Evolutionary conservation across 2,113 vertebrate genomes (phyloP).

Genomic region (Cepphus grylle): DNA sequence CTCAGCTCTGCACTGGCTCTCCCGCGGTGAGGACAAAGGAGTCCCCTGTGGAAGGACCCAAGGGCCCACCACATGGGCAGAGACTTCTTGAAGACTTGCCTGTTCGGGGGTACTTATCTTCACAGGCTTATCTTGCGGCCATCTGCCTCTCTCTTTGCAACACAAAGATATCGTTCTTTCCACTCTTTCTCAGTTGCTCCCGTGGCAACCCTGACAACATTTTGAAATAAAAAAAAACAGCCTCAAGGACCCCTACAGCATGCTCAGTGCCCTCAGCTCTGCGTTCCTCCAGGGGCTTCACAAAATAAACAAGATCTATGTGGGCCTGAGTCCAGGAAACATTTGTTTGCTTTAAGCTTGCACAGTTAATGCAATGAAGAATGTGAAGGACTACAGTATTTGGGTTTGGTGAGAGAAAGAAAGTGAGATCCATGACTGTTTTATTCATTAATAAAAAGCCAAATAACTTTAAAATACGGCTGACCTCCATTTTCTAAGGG

Average conservation of each 20-base stretch:
- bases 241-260: neutral
- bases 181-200: neutral
- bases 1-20: neutral
- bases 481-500: neutral
- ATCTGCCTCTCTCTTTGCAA: neutral
- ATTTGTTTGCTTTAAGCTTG: neutral
- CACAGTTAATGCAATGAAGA: neutral
- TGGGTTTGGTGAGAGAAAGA: neutral
- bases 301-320: neutral
- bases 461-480: neutral
- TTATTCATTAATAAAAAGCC: neutral
- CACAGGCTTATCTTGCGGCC: fast-evolving
- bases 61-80: neutral
- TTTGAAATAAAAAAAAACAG: neutral
- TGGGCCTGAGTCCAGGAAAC: neutral
- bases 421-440: neutral
- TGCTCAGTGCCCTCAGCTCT: neutral
- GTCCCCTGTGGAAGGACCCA: neutral
- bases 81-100: neutral
- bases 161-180: neutral
- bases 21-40: neutral
- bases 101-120: neutral
- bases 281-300: neutral
- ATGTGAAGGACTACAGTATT: neutral
- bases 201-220: neutral